Evolutionary conservation across 2,113 vertebrate species (phyloP).

Genomic region (Argyrosomus japonicus): DNA sequence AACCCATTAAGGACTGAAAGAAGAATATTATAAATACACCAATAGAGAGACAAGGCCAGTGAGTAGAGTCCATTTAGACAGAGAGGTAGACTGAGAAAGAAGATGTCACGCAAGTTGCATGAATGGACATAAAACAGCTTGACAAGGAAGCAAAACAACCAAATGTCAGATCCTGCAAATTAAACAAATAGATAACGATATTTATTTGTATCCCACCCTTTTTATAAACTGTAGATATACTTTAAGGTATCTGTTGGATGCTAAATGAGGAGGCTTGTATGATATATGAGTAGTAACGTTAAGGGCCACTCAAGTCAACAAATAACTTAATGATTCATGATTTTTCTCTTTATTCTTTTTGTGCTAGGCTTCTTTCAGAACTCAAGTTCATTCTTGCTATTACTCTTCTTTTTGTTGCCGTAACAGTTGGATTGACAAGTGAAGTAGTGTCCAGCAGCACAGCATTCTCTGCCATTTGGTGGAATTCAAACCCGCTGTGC

Average conservation of each 20-base stretch:
- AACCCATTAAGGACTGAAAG: slow-evolving; percentile 11
- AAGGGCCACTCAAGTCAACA: background rate
- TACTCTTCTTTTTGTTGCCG: background rate
- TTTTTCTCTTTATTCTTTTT: too few species aligned
- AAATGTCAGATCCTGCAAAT: background rate
- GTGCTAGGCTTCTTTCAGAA: background rate
- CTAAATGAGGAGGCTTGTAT: background rate
- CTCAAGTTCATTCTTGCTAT: background rate
- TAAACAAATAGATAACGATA: background rate
- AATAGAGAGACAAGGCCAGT: too few species aligned
- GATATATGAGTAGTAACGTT: too few species aligned
- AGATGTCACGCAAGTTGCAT: background rate
- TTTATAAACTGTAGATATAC: background rate
- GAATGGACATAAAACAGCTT: background rate
- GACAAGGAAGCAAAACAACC: background rate
- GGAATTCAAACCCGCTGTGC: background rate
- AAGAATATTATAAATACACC: background rate
- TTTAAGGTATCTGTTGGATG: too few species aligned
- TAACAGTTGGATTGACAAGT: background rate
- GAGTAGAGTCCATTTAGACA: background rate
- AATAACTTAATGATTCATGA: background rate
- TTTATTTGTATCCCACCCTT: background rate
- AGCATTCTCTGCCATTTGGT: background rate
- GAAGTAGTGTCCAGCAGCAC: background rate
- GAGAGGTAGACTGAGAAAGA: background rate